phyloP scores from a whole-genome alignment of 2,113 vertebrate genomes.

The Semnornis frantzii region DNA sequence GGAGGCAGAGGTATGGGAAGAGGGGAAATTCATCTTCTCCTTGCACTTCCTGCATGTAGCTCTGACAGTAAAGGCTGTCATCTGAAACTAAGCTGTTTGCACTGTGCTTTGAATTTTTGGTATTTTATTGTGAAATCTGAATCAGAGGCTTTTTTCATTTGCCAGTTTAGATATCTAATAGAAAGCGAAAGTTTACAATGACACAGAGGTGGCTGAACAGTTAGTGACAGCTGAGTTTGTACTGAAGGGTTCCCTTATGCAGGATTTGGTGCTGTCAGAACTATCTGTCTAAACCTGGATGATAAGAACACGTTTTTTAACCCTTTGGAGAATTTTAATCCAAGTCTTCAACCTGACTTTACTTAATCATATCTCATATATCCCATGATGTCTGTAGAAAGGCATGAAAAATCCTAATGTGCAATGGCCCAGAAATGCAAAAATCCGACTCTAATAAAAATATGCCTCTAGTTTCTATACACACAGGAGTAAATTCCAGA shows the following conservation, averaged over 20 bases:
- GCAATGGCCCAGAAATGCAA: neutral
- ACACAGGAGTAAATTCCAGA: neutral
- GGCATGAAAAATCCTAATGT: slow-evolving; percentile 5
- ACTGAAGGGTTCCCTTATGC: slow-evolving; percentile 40
- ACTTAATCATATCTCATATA: slow-evolving; percentile 4
- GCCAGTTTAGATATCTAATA: slow-evolving; percentile 29
- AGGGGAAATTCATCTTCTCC: neutral
- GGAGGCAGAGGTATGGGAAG: neutral
- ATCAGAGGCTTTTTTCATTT: slow-evolving; percentile 19
- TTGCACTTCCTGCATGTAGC: neutral
- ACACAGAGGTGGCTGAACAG: slow-evolving; percentile 6
- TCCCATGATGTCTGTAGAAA: neutral
- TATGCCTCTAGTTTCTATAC: neutral
- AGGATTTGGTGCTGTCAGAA: slow-evolving; percentile 53
- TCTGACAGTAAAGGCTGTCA: neutral
- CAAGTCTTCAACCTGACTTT: slow-evolving; percentile 12
- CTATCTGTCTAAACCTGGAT: neutral
- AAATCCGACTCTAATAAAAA: slow-evolving; percentile 14
- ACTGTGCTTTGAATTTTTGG: slow-evolving; percentile 19
- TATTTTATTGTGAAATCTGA: slow-evolving; percentile 44
- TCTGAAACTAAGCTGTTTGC: slow-evolving; percentile 15
- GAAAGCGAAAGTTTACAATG: slow-evolving; percentile 31
- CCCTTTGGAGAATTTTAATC: slow-evolving; percentile 15
- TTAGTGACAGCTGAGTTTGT: slow-evolving; percentile 48
- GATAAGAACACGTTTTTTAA: slow-evolving; percentile 49